Percentiles rank a stretch among this genome's conserved stretches.
phyloP scores from a whole-genome alignment of 2,888 invertebrate species.

The Ceriagrion tenellum region DNA sequence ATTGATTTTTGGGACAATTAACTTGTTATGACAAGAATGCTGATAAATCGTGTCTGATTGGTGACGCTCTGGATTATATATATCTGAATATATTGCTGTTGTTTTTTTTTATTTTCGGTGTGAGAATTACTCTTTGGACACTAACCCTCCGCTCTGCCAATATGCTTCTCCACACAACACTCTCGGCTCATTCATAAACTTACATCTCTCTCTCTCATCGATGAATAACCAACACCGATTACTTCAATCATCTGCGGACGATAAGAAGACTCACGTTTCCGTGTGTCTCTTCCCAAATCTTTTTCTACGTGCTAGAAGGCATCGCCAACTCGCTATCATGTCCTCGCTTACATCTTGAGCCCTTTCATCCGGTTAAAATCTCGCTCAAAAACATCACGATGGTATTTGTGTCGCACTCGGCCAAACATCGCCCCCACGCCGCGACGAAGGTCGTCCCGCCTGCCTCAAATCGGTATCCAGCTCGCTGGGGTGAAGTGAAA shows the following conservation, averaged over 20 bases:
- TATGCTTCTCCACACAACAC: neutral
- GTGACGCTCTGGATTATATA: slow-evolving; percentile 55
- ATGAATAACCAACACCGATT: neutral
- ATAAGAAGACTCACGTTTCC: neutral
- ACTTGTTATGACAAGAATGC: slow-evolving; percentile 38
- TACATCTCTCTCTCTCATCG: neutral
- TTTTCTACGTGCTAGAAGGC: neutral
- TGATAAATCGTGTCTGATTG: slow-evolving; percentile 54
- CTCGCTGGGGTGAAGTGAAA: too few species aligned
- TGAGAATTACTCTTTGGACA: slow-evolving; percentile 49
- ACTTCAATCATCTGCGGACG: neutral
- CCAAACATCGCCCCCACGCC: neutral
- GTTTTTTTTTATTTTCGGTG: slow-evolving; percentile 55
- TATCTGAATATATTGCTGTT: slow-evolving; percentile 18
- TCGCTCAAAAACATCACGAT: neutral
- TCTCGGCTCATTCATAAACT: neutral
- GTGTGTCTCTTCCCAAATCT: neutral
- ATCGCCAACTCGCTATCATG: neutral
- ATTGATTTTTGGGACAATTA: slow-evolving; percentile 21
- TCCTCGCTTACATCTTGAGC: neutral
- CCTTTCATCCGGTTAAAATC: neutral
- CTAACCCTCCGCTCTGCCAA: slow-evolving; percentile 26
- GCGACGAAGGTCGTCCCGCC: too few species aligned
- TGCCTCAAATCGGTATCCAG: too few species aligned
- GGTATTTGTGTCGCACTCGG: neutral